Percentiles rank a stretch among this genome's conserved stretches.
Evolutionary conservation across 1,140 invertebrate species (phyloP).

Genomic region (Aphis gossypii): DNA sequence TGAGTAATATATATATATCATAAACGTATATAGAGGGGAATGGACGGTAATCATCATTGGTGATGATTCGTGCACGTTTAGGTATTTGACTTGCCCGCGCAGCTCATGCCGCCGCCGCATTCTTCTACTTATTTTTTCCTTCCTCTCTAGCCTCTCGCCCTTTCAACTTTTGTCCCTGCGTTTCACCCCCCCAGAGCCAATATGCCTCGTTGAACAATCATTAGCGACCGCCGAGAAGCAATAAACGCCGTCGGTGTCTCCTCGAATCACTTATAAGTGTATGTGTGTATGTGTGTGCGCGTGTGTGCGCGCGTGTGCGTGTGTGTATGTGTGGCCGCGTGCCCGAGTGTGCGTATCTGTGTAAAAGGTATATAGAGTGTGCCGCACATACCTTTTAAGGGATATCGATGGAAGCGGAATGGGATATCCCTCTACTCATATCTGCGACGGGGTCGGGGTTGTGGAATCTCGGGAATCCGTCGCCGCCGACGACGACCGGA

Average conservation of each 20-base stretch:
- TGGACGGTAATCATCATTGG: constrained; percentile 31
- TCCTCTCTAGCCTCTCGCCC: not conserved
- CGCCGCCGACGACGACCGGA: constrained; percentile 17
- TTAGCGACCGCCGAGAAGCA: constrained; percentile 45
- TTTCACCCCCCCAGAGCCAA: constrained; percentile 8
- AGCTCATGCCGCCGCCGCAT: constrained; percentile 2
- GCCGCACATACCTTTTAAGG: constrained; percentile 34
- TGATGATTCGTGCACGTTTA: constrained; percentile 49
- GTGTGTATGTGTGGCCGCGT: not conserved
- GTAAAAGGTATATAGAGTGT: constrained; percentile 25
- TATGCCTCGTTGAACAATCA: constrained; percentile 40
- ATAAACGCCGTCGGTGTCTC: constrained; percentile 13
- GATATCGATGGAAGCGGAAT: not conserved
- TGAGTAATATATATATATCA: constrained; percentile 12
- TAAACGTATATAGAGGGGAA: not conserved
- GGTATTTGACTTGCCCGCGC: constrained; percentile 21
- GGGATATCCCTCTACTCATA: not conserved
- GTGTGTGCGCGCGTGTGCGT: not conserved
- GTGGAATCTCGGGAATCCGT: constrained; percentile 39
- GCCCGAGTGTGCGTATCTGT: not conserved
- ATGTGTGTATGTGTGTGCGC: not conserved
- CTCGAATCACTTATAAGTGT: constrained; percentile 9
- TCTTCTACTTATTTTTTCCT: constrained; percentile 46
- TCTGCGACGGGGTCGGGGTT: not conserved
- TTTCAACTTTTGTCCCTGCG: not conserved